Conservation (phyloP, 2,888 invertebrate species). For the Thecophora atra region DNA sequence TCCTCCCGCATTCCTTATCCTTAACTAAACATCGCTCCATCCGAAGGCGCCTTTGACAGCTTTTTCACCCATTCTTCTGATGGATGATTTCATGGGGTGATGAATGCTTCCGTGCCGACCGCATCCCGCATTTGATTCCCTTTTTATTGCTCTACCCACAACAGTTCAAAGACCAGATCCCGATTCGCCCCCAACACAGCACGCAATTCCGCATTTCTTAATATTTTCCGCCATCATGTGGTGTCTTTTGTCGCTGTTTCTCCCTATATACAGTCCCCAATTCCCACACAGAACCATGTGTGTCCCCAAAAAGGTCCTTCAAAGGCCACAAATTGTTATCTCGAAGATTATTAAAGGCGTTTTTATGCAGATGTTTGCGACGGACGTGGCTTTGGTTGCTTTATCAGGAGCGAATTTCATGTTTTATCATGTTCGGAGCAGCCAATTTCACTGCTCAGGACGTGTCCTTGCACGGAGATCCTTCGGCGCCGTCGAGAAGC, state of each 20-base stretch:
- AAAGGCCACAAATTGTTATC: conserved; percentile 19
- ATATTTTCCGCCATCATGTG: too few relatives aligned
- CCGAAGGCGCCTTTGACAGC: not conserved
- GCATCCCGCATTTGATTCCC: not conserved
- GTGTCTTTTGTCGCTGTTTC: too few relatives aligned
- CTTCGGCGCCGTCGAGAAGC: not conserved
- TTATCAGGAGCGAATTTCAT: conserved; percentile 11
- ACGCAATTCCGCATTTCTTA: too few relatives aligned
- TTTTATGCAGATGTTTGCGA: conserved; percentile 21
- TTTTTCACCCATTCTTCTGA: not conserved
- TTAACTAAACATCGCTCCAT: not conserved
- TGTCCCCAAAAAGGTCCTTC: conserved; percentile 1
- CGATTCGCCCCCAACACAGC: too few relatives aligned
- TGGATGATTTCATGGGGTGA: not conserved
- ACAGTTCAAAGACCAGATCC: too few relatives aligned
- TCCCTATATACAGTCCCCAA: too few relatives aligned
- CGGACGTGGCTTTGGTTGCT: not conserved
- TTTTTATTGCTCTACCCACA: not conserved
- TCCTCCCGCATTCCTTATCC: not conserved
- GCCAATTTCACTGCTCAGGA: conserved; percentile 22
- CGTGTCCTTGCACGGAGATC: conserved; percentile 17
- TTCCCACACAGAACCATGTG: not conserved
- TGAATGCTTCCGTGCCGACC: not conserved
- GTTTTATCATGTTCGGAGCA: conserved; percentile 30
- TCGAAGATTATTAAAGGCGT: conserved; percentile 18